Evolutionary conservation across 2,797 vertebrate species (phyloP).

Genomic region (Apogon hyalosoma): DNA sequence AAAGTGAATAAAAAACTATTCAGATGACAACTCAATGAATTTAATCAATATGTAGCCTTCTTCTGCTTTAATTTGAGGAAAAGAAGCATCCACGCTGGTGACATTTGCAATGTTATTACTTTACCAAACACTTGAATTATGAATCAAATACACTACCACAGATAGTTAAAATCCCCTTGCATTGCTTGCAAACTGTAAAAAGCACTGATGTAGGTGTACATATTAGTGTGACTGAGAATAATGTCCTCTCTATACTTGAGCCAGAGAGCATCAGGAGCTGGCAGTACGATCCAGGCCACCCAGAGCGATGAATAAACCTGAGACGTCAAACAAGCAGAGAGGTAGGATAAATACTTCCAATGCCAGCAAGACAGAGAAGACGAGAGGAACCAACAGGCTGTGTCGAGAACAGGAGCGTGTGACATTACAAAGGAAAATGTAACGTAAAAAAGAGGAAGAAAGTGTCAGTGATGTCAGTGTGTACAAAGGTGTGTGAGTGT

Average conservation of each 20-base stretch:
- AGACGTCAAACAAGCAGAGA: conserved; percentile 59
- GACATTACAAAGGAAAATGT: conserved; percentile 8
- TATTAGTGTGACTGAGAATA: conserved; percentile 38
- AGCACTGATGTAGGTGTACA: conserved; percentile 22
- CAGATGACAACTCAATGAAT: too few species aligned
- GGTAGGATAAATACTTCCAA: conserved; percentile 65
- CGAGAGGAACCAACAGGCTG: conserved; percentile 12
- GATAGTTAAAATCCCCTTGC: not conserved
- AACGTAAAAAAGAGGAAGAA: conserved; percentile 7
- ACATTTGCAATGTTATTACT: not conserved
- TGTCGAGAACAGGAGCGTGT: not conserved
- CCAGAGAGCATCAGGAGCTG: conserved; percentile 44
- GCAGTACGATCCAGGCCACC: conserved; percentile 60
- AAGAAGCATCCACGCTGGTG: not conserved
- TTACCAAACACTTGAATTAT: not conserved
- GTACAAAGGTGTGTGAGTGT: conserved; percentile 26
- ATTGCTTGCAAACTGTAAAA: conserved; percentile 13
- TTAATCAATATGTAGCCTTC: not conserved
- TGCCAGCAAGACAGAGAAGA: conserved; percentile 17
- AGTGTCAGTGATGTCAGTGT: conserved; percentile 3
- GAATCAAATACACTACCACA: conserved; percentile 1
- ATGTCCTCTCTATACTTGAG: conserved; percentile 32
- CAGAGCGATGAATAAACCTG: conserved; percentile 68
- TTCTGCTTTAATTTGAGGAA: not conserved
- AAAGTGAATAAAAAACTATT: too few species aligned